Base-by-base conservation (phyloP, 2,113 vertebrate species). In the Zosterops hypoxanthus region DNA sequence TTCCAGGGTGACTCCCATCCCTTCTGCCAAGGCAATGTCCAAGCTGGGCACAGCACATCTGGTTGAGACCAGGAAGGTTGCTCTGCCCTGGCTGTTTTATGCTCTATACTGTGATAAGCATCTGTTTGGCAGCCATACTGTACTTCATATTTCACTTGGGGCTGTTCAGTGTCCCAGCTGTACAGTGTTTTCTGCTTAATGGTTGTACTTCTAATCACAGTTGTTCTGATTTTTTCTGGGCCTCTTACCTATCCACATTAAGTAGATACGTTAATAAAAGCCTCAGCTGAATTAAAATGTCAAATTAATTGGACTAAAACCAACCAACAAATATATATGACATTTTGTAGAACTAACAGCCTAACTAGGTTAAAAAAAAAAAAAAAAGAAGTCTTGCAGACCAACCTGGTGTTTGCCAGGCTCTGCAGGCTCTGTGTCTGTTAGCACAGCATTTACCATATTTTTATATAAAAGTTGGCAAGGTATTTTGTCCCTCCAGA, bases 261-360 rank as follows among this genome's bases (percentile, higher is more conserved):
- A 79, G 60, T 68, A 94, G 69, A n/a, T 87, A n/a, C 28, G 11
- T 63, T 89, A 66, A 87, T 50, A 33, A 80, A 87, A 94, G 47
- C 23, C 39, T 91, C 47, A 47, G n/a, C 77, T 95, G 84, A 91
- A 85, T 76, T 92, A 68, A 91, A 79, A 78, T 56, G 31, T 84
- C 65, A 86, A 23, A 86, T 55, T 92, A 91, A 75, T 72, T 89
- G 73, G n/a, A 13, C 65, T 93, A 59, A 87, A 96, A 55, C 34
- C 23, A 89, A 31, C 31, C 16, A 72, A 69, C 21, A 16, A 86
- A 88, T 28, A 71, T 63, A 73, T 78, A 79, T 6, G 19, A 31
- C 24, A 36, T 86, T 86, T 79, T 79, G 44, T 89, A 64, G 87
- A 96, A 68, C 56, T 50, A 82, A 63, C 56, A 86, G 26, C 69